Evolutionary conservation across 2,888 invertebrate genomes (phyloP).

Genomic region (Drosophila demipolita): DNA sequence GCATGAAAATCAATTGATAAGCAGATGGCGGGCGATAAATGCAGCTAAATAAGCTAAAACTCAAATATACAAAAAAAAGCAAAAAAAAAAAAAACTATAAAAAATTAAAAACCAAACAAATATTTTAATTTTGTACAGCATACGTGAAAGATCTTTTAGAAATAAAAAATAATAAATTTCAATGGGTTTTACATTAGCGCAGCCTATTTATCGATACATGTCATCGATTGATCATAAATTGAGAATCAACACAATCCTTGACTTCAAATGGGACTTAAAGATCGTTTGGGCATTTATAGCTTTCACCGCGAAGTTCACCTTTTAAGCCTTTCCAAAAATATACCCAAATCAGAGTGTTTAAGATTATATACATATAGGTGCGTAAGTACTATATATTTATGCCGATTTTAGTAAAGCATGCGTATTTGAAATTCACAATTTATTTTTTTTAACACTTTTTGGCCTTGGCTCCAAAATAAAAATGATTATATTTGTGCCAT

Average conservation of each 20-base stretch:
- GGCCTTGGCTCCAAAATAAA: neutral
- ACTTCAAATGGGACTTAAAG: neutral
- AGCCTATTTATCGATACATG: neutral
- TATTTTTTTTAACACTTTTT: neutral
- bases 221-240: neutral
- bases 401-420: neutral
- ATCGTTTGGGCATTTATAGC: neutral
- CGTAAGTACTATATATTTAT: neutral
- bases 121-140: slow-evolving; percentile 61
- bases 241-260: neutral
- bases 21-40: slow-evolving; percentile 66
- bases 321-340: neutral
- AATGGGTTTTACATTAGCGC: slow-evolving; percentile 27
- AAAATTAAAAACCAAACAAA: slow-evolving; percentile 28
- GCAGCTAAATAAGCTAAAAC: slow-evolving; percentile 72
- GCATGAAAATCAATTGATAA: slow-evolving; percentile 79
- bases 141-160: slow-evolving; percentile 56
- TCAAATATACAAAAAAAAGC: slow-evolving; percentile 48
- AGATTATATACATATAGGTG: neutral
- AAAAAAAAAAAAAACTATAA: slow-evolving; percentile 12
- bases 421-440: neutral
- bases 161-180: slow-evolving; percentile 51
- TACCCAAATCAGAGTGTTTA: neutral
- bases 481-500: neutral
- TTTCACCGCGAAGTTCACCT: neutral